These are phyloP conservation scores for Dioctria rufipes DNA, from an alignment of 2,888 invertebrate species.

Conservation along the genomic window DNA sequence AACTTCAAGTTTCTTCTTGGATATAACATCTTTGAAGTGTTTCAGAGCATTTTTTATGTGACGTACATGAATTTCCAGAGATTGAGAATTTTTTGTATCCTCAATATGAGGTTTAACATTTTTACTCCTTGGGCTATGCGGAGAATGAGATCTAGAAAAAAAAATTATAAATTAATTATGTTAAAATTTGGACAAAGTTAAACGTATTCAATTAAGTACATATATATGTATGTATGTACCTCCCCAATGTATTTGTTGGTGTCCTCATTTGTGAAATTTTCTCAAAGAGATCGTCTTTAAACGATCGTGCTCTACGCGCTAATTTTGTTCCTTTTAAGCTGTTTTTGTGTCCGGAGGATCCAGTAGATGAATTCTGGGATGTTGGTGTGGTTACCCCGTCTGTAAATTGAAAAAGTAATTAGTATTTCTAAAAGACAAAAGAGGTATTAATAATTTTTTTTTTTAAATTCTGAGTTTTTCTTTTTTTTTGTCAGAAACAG, in stretches of 20 bases:
- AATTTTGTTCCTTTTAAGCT: slow-evolving; percentile 87
- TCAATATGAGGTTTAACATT: slow-evolving; percentile 72
- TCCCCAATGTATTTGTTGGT: slow-evolving; percentile 75
- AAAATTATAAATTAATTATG: background rate
- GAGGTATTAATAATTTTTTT: no score
- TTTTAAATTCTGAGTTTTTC: no score
- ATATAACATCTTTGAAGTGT: slow-evolving; percentile 93
- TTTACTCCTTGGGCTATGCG: slow-evolving; percentile 77
- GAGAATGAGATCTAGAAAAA: slow-evolving; percentile 75
- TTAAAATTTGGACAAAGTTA: slow-evolving; percentile 16
- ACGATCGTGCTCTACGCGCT: slow-evolving; percentile 89
- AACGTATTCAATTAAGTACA: background rate
- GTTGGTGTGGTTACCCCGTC: slow-evolving; percentile 67
- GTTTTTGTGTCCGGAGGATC: slow-evolving; percentile 78
- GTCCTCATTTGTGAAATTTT: slow-evolving; percentile 92
- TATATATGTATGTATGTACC: slow-evolving; percentile 60
- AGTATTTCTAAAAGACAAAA: background rate
- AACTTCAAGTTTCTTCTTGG: slow-evolving; percentile 93
- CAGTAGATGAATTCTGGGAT: slow-evolving; percentile 65
- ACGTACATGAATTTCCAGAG: slow-evolving; percentile 83
- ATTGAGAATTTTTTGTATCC: slow-evolving; percentile 78
- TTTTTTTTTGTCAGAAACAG: no score
- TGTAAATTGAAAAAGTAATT: background rate
- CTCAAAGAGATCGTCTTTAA: slow-evolving; percentile 93
- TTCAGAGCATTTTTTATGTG: slow-evolving; percentile 84